Conservation (phyloP, 2,888 invertebrate species). For the Lydus trimaculatus region DNA sequence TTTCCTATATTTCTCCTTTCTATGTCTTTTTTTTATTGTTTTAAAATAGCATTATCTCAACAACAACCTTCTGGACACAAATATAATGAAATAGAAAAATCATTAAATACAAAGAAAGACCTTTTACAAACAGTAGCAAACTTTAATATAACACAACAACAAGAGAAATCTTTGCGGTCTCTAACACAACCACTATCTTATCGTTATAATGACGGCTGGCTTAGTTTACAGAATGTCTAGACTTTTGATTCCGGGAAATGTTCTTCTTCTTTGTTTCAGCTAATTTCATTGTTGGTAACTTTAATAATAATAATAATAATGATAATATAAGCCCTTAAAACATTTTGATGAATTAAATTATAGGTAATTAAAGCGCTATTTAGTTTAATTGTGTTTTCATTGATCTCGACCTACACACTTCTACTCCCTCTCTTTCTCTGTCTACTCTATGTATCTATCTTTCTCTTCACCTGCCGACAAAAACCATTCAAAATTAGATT, state of each 20-base stretch:
- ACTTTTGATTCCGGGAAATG: constrained; percentile 44
- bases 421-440: neutral
- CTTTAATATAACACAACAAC: neutral
- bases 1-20: too few relatives aligned
- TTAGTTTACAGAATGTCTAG: constrained; percentile 42
- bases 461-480: neutral
- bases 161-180: constrained; percentile 1
- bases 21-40: too few relatives aligned
- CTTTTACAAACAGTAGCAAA: neutral
- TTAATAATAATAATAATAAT: neutral
- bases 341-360: neutral
- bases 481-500: neutral
- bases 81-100: neutral
- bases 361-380: neutral
- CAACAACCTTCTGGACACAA: too few relatives aligned
- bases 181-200: constrained; percentile 24
- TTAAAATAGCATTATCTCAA: too few relatives aligned
- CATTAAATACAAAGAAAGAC: neutral
- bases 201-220: constrained; percentile 25
- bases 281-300: constrained; percentile 28
- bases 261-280: constrained; percentile 39
- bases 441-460: too few relatives aligned
- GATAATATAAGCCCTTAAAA: neutral
- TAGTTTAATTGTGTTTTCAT: neutral
- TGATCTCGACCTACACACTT: neutral